Conservation (phyloP, 2,113 vertebrate species). For the Phylloscopus whistleri region DNA sequence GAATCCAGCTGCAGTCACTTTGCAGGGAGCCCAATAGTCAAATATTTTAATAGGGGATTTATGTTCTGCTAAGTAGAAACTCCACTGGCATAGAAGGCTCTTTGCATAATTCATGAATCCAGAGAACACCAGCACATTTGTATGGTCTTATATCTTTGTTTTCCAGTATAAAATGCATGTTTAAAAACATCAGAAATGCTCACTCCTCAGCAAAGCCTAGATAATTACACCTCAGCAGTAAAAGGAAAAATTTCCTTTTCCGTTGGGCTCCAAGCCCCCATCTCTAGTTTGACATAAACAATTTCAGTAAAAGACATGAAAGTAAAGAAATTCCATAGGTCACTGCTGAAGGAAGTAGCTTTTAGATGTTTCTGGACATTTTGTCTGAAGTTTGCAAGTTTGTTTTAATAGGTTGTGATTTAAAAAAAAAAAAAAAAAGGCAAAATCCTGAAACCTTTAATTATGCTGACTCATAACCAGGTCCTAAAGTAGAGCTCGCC, state of each 20-base stretch:
- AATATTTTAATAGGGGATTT: background rate
- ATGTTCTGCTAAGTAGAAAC: background rate
- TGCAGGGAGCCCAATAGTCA: background rate
- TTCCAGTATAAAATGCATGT: background rate
- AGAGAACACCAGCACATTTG: background rate
- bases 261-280: background rate
- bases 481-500: slow-evolving; percentile 13
- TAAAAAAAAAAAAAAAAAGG: background rate
- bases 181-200: background rate
- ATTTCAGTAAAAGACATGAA: background rate
- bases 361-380: background rate
- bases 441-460: background rate
- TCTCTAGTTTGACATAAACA: background rate
- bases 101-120: background rate
- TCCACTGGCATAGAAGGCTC: background rate
- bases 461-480: slow-evolving; percentile 32
- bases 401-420: background rate
- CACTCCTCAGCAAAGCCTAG: background rate
- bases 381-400: background rate
- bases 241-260: background rate
- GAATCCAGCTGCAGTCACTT: background rate
- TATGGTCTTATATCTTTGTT: background rate
- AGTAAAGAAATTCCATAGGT: background rate
- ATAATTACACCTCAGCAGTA: background rate
- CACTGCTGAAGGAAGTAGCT: background rate